Conservation (phyloP, 2,888 invertebrate species). For the Pogonocherus hispidulus region DNA sequence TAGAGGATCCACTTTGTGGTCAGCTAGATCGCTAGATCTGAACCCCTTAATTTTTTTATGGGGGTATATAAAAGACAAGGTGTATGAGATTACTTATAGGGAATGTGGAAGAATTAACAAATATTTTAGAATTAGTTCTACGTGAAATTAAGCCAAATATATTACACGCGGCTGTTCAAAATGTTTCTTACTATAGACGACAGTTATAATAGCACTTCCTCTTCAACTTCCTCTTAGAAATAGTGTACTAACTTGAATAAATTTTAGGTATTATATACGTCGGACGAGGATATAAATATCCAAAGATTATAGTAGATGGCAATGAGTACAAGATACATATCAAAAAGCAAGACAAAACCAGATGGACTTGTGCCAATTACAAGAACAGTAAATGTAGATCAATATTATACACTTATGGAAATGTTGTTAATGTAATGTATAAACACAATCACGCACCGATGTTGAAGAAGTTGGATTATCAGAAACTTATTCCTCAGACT, state of each 20-base stretch:
- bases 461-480: conserved; percentile 12
- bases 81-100: too few relatives aligned
- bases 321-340: conserved; percentile 49
- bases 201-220: too few relatives aligned
- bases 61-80: too few relatives aligned
- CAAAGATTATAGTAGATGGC: conserved; percentile 51
- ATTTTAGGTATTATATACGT: conserved; percentile 53
- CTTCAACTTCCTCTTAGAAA: too few relatives aligned
- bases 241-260: not conserved
- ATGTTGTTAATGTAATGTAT: conserved; percentile 28
- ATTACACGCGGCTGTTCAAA: too few relatives aligned
- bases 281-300: conserved; percentile 52
- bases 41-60: too few relatives aligned
- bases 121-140: too few relatives aligned
- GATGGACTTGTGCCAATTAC: conserved; percentile 49
- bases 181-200: too few relatives aligned
- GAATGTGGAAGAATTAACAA: too few relatives aligned
- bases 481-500: conserved; percentile 30
- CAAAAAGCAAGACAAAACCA: conserved; percentile 42
- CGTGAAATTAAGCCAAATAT: too few relatives aligned
- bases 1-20: too few relatives aligned
- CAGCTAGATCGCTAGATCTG: too few relatives aligned
- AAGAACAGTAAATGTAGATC: conserved; percentile 41
- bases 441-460: conserved; percentile 36
- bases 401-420: conserved; percentile 38